Conservation (phyloP, 2,797 vertebrate genomes). For the Erpetoichthys calabaricus region DNA sequence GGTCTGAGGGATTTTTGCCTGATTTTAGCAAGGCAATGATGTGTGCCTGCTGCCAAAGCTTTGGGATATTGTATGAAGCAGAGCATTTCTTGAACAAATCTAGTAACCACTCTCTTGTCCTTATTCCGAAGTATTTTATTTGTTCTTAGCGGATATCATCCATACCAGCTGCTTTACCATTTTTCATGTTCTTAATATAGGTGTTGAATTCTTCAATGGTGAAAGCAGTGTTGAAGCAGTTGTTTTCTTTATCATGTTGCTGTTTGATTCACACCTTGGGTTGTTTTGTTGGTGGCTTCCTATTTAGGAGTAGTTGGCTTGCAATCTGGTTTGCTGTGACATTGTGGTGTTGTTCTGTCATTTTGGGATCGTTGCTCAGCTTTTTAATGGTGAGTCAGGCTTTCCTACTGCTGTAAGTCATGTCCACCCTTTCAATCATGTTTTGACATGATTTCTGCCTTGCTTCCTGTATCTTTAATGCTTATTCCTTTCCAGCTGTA, state of each 20-base stretch:
- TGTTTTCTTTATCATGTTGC: constrained; percentile 1
- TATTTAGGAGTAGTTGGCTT: background rate
- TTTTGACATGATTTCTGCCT: background rate
- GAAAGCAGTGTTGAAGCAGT: background rate
- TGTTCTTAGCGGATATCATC: background rate
- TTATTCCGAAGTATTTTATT: background rate
- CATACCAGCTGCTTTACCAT: constrained; percentile 1
- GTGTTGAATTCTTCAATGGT: background rate
- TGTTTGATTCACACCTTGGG: background rate
- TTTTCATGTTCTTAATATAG: background rate
- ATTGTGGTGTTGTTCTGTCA: background rate
- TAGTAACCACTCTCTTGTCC: background rate
- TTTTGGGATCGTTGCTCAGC: background rate
- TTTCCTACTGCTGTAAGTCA: background rate
- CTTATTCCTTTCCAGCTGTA: background rate
- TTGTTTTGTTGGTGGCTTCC: constrained; percentile 2
- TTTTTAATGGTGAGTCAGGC: background rate
- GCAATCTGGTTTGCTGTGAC: background rate
- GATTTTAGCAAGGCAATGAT: too few relatives aligned
- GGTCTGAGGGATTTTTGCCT: background rate
- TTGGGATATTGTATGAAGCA: background rate
- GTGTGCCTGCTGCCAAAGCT: too few relatives aligned
- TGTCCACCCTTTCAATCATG: background rate
- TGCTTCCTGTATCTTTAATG: background rate
- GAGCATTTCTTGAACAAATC: background rate